These are phyloP conservation scores for Poeciliopsis infans DNA, from an alignment of 2,797 vertebrate genomes.

Conservation along the genomic window DNA sequence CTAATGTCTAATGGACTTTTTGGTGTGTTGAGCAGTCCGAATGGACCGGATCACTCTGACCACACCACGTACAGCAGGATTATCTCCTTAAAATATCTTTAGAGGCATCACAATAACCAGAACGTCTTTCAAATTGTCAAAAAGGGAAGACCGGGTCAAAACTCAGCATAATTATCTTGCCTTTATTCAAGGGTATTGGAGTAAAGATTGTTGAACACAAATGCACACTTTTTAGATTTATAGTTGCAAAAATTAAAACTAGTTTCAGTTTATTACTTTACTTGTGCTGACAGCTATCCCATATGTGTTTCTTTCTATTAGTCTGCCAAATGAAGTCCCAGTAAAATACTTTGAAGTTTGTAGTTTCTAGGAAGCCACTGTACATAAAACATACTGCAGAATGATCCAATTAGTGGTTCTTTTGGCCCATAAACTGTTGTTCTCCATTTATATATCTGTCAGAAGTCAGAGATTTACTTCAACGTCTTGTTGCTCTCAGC, in stretches of 20 bases:
- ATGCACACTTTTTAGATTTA: background rate
- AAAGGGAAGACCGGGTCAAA: background rate
- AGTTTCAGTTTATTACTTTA: no score
- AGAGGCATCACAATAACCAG: background rate
- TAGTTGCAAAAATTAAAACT: background rate
- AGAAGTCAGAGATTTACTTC: background rate
- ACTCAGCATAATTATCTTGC: background rate
- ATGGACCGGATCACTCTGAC: background rate
- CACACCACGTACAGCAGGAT: background rate
- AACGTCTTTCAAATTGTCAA: background rate
- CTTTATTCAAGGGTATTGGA: background rate
- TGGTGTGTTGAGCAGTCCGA: background rate
- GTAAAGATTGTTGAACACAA: background rate
- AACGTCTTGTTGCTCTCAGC: background rate
- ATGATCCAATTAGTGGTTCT: background rate
- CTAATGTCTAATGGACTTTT: background rate
- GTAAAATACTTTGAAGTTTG: background rate
- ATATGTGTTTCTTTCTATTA: background rate
- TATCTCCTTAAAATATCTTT: background rate
- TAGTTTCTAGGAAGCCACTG: background rate
- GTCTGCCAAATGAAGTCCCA: background rate
- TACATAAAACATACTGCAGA: background rate
- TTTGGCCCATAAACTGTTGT: background rate
- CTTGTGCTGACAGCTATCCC: no score
- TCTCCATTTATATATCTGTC: background rate